Conservation (phyloP, 2,797 vertebrate genomes). For the Syngnathus acus region DNA sequence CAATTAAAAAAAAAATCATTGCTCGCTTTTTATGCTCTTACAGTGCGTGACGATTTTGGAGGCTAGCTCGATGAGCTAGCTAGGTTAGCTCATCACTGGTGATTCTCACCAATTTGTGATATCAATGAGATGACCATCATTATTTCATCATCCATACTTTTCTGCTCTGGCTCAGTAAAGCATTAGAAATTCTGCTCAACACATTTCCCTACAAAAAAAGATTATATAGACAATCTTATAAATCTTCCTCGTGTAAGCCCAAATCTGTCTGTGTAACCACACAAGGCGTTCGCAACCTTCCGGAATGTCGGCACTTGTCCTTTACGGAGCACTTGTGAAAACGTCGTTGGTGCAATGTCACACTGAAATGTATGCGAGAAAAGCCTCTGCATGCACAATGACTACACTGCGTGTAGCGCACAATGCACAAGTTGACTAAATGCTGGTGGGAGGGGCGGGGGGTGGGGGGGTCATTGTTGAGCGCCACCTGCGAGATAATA, state of each 20-base stretch:
- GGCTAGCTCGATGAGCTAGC: too few species aligned
- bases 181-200: neutral
- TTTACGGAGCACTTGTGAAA: constrained; percentile 26
- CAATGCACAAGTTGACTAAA: neutral
- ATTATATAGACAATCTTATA: too few species aligned
- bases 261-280: neutral
- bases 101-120: too few species aligned
- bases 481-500: neutral
- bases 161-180: neutral
- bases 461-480: neutral
- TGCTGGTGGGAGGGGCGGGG: neutral
- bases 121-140: too few species aligned
- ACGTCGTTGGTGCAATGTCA: constrained; percentile 48
- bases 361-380: constrained; percentile 41
- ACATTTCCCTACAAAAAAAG: too few species aligned
- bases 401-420: constrained; percentile 15
- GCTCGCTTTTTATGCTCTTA: too few species aligned
- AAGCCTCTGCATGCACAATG: constrained; percentile 26
- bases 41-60: too few species aligned
- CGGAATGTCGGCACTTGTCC: constrained; percentile 9
- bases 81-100: too few species aligned
- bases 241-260: neutral
- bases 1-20: too few species aligned
- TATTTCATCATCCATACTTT: neutral
- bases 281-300: constrained; percentile 9